phyloP scores from a whole-genome alignment of 2,797 vertebrate genomes.

The Leptatherina wallacei region DNA sequence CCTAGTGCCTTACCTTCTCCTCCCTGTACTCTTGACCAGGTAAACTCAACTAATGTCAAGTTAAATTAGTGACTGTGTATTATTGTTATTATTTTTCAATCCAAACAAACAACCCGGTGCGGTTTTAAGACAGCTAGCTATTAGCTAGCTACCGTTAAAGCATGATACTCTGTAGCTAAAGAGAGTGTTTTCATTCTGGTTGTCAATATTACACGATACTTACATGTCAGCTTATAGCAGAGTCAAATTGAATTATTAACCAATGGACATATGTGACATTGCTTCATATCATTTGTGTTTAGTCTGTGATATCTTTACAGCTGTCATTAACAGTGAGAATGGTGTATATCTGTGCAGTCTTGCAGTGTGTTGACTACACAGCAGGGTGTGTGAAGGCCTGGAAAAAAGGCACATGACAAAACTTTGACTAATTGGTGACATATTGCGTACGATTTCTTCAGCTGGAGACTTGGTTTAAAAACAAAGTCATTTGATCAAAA shows the following conservation, averaged over 20 bases:
- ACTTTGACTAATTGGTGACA: not conserved
- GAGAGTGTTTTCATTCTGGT: not conserved
- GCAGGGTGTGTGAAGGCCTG: not conserved
- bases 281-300: not conserved
- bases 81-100: not conserved
- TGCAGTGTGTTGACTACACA: not conserved
- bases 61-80: not conserved
- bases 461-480: not conserved
- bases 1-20: not conserved
- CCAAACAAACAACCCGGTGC: too few relatives aligned
- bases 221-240: too few relatives aligned
- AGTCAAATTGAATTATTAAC: not conserved
- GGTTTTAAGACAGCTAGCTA: slow-evolving; percentile 17
- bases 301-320: not conserved
- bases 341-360: not conserved
- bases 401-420: not conserved
- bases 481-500: not conserved
- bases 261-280: not conserved
- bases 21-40: slow-evolving; percentile 63
- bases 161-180: not conserved
- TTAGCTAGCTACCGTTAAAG: slow-evolving; percentile 25
- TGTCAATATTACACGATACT: not conserved
- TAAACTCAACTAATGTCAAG: slow-evolving; percentile 7
- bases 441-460: not conserved
- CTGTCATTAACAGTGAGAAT: not conserved